Percentiles rank a stretch among this genome's conserved stretches.
Conservation (phyloP, 2,113 vertebrate genomes). For the Merops nubicus region DNA sequence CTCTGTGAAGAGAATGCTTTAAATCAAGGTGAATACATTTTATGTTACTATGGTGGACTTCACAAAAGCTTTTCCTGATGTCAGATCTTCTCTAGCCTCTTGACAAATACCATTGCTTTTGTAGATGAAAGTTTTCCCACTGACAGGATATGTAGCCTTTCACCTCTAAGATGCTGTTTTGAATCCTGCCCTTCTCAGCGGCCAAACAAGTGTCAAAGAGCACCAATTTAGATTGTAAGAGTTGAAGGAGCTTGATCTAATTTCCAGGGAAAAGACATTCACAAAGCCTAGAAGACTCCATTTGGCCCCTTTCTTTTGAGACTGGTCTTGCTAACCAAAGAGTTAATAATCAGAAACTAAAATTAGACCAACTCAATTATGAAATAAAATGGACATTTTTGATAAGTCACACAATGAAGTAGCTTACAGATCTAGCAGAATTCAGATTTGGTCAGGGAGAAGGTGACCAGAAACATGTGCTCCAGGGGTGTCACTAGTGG, state of each 20-base stretch:
- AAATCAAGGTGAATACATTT: slow-evolving; percentile 34
- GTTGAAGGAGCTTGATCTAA: not conserved
- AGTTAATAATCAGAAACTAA: not conserved
- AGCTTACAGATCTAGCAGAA: not conserved
- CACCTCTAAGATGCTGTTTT: slow-evolving; percentile 57
- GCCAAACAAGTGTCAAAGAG: slow-evolving; percentile 52
- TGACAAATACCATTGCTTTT: slow-evolving; percentile 36
- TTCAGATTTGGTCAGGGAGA: not conserved
- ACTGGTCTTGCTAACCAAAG: not conserved
- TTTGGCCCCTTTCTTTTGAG: not conserved
- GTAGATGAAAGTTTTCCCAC: slow-evolving; percentile 55
- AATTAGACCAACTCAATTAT: not conserved
- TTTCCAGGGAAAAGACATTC: not conserved
- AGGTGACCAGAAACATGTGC: not conserved
- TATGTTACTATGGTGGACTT: not conserved
- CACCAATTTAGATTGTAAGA: slow-evolving; percentile 1
- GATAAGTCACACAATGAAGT: not conserved
- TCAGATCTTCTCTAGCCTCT: not conserved
- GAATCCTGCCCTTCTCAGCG: slow-evolving; percentile 1
- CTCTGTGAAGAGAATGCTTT: slow-evolving; percentile 1
- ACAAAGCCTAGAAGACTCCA: not conserved
- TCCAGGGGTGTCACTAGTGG: not conserved
- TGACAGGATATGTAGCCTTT: slow-evolving; percentile 67
- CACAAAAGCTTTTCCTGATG: slow-evolving; percentile 45
- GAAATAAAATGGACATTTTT: not conserved